Base-by-base conservation (phyloP, 2,797 vertebrate species). In the Sphenopsis melanotis region DNA sequence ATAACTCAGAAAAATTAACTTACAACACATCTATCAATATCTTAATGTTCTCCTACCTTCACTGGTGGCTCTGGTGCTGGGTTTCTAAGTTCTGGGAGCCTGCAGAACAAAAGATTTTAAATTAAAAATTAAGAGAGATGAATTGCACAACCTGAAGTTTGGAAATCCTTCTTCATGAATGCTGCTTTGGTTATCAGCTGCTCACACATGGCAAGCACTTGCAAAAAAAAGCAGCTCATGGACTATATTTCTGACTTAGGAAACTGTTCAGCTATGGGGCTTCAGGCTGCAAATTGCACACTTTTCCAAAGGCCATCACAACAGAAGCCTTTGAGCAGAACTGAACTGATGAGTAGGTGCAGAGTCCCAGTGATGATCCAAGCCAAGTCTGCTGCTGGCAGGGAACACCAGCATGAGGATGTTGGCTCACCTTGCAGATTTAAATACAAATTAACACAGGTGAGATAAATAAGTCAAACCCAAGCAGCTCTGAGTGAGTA, bases 61-160 rank as follows among this genome's bases (percentile, higher is more conserved):
- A 98, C 87, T 15, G 98, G 98, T 91, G 99, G 99, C 75, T 98
- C 98, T 53, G 91, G 87, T 91, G 98, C 97, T 44, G 98, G 97
- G 76, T 97, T 98, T 71, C 96, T 97, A 96, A 98, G 94, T 93
- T 99, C 99, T 93, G 99, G 98, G 92, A 99, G 98, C 93, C 99
- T 99, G 81, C 20, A 86, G 86, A 63, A 97, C 49, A 92, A 69
- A 94, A 89, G 80, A 94, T 96, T 90, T 66, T 60, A 39, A 75
- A 84, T 93, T 52, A 93, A 24, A 91, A 72, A 80, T 81, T 79
- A 57, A 87, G 84, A 77, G 39, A 83, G 65, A 56, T 63, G 19
- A 74, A 89, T 60, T 53, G 70, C 57, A 82, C 49, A 74, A 74
- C 12, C 27, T 68, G 18, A 88, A 88, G 24, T 30, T 52, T 76